Base-by-base conservation (phyloP, 2,113 vertebrate species). In the Rutilus rutilus region DNA sequence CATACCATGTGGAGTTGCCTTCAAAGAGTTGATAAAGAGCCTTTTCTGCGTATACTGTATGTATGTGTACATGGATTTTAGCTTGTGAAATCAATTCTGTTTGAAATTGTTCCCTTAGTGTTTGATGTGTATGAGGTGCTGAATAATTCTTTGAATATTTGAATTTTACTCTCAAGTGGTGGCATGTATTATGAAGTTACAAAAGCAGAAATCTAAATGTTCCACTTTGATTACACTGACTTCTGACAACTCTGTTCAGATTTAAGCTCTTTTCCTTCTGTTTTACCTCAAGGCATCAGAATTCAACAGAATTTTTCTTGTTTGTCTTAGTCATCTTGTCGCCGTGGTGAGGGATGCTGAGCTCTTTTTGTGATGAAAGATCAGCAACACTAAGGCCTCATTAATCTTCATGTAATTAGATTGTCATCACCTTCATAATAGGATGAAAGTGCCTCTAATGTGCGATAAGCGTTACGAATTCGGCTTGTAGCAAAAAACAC, bases 381-480 rank as follows among this genome's bases (percentile, higher is more conserved):
- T 87, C 78, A 83, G 36, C 54, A 65, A 73, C 27, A 59, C 62
- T 59, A 59, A 76, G 78, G 36, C 25, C 64, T 85, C 78, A 78
- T 88, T 88, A 87, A 86, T 87, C 65, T 76, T 42, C n/a, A 65
- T 69, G 73, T 76, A 90, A 88, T 88, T 85, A 69, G 57, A 23
- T 19, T 79, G 60, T 75, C 73, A 85, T 86, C 78, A 67, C 62
- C 71, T 54, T 45, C 7, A 30, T 86, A 73, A 85, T 82, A 78
- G 82, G 42, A 78, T 82, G 50, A 88, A 78, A 78, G 64, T 6
- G 21, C 25, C 12, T 45, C 78, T 85, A 86, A 85, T 78, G 82
- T 81, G 69, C 54, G 86, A 86, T 84, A 82, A 89, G 67, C 60
- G 42, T 57, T 60, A 64, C 17, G 15, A 69, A 60, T 85, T 80